Conservation (phyloP, 2,113 vertebrate genomes). For the Etheostoma spectabile region DNA sequence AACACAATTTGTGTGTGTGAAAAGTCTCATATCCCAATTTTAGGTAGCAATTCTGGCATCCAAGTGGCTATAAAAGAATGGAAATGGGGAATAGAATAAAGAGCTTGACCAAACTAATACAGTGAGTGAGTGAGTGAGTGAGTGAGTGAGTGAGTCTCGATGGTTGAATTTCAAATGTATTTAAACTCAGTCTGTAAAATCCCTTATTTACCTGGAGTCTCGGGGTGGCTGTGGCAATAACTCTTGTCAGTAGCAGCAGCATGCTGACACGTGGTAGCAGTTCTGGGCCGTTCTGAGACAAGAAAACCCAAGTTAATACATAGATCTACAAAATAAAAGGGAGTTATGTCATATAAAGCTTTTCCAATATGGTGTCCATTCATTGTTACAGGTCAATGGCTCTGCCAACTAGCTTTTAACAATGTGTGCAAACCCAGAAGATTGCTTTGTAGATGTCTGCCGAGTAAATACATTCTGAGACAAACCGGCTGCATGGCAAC, state of each 20-base stretch:
- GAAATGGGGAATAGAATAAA: neutral
- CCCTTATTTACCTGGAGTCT: constrained; percentile 88
- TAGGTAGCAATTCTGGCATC: neutral
- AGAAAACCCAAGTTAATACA: constrained; percentile 9
- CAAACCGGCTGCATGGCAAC: too few relatives aligned
- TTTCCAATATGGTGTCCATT: neutral
- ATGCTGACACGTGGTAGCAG: constrained; percentile 94
- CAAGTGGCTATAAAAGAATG: too few relatives aligned
- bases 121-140: too few relatives aligned
- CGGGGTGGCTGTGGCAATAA: constrained; percentile 90
- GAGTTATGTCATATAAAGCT: neutral
- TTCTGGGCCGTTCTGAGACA: constrained; percentile 91
- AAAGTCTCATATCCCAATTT: neutral
- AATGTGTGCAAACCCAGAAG: neutral
- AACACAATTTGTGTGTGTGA: constrained; percentile 8
- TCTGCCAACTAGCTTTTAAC: neutral
- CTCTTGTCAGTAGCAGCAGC: constrained; percentile 89
- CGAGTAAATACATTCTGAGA: neutral
- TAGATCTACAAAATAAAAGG: neutral
- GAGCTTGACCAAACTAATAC: neutral
- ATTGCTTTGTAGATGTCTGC: neutral
- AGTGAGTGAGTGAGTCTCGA: too few relatives aligned
- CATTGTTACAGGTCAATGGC: neutral
- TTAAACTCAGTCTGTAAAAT: neutral
- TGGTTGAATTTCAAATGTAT: neutral